phyloP scores from a whole-genome alignment of 2,113 vertebrate genomes.

The Guaruba guarouba region DNA sequence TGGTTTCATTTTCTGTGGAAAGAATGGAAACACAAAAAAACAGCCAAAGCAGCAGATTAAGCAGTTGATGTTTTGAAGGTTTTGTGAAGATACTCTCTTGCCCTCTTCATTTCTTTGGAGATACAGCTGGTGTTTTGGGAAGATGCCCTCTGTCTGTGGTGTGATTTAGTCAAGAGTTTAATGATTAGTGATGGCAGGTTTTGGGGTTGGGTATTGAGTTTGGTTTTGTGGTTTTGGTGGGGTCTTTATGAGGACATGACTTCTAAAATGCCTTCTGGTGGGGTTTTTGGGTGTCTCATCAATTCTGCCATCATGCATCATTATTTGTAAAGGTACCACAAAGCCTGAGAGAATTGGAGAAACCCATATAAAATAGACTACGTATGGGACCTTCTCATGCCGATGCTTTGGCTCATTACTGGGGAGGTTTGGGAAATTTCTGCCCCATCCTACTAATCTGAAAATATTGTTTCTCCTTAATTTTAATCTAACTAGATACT shows the following conservation, averaged over 20 bases:
- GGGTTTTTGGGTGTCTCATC: neutral
- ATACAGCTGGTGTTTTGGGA: neutral
- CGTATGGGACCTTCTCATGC: neutral
- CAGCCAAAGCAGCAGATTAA: constrained; percentile 7
- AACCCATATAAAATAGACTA: neutral
- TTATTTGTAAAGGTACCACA: neutral
- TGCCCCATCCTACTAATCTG: neutral
- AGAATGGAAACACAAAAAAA: neutral
- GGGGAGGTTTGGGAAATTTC: neutral
- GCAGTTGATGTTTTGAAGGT: neutral
- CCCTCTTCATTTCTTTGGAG: neutral
- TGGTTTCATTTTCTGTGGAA: neutral
- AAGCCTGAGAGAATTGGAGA: neutral
- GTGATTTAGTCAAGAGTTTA: neutral
- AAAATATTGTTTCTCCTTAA: neutral
- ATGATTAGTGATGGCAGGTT: neutral
- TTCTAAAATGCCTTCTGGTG: neutral
- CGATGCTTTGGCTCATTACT: constrained; percentile 25
- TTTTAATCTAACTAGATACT: neutral
- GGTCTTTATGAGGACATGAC: neutral
- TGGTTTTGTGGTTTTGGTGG: neutral
- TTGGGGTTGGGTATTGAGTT: neutral
- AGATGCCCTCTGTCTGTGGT: neutral
- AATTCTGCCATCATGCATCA: neutral
- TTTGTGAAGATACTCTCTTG: neutral